Evolutionary conservation across 1,140 invertebrate species (phyloP).

Genomic region (Globodera rostochiensis): DNA sequence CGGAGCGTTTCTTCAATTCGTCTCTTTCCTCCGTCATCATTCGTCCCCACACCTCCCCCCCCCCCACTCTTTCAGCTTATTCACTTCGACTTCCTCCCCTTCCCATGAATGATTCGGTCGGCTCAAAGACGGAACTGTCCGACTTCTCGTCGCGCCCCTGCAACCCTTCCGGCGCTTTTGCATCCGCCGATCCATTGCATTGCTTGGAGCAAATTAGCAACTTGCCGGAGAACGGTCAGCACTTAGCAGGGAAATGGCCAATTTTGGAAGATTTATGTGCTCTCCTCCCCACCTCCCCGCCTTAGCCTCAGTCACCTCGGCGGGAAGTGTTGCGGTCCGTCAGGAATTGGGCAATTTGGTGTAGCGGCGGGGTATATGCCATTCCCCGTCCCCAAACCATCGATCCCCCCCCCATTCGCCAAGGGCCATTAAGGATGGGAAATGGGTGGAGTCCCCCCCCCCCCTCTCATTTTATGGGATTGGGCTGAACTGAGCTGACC

Average conservation of each 20-base stretch:
- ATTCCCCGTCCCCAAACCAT: slow-evolving; percentile 1
- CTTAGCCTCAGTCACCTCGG: background rate
- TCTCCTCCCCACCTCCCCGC: background rate
- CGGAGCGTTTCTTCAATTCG: background rate
- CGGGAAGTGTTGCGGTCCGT: slow-evolving; percentile 12
- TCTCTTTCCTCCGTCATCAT: background rate
- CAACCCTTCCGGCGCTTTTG: background rate
- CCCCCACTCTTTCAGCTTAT: background rate
- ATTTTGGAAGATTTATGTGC: slow-evolving; percentile 17
- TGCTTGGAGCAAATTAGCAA: slow-evolving; percentile 13
- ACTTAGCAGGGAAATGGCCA: background rate
- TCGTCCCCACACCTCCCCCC: too few species aligned
- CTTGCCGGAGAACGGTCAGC: slow-evolving; percentile 4
- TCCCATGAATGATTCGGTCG: background rate
- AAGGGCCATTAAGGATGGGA: slow-evolving; percentile 11
- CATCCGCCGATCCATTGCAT: background rate
- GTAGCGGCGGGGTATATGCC: slow-evolving; percentile 7
- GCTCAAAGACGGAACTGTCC: background rate
- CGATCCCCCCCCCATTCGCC: slow-evolving; percentile 7
- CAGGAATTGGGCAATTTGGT: slow-evolving; percentile 18
- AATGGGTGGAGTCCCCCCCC: background rate
- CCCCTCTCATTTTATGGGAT: slow-evolving; percentile 1
- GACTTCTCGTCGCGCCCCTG: slow-evolving; percentile 1
- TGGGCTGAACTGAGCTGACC: background rate
- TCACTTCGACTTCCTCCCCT: background rate